Evolutionary conservation across 2,888 invertebrate species (phyloP).

Genomic region (Pilophorus perplexus): DNA sequence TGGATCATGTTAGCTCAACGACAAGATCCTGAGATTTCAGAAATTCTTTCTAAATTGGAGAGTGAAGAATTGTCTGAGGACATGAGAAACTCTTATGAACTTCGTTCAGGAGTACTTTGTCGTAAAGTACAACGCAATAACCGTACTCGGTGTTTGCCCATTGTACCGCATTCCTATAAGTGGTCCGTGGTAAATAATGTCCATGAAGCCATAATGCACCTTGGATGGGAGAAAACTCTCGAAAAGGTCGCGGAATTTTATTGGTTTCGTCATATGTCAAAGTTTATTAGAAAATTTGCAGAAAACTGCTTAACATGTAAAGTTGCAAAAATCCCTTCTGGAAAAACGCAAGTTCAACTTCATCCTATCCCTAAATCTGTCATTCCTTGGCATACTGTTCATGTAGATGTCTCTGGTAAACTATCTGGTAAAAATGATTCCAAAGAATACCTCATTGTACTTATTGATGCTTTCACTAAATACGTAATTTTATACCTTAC

Average conservation of each 20-base stretch:
- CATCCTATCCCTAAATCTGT: constrained; percentile 49
- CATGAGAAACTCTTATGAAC: constrained; percentile 37
- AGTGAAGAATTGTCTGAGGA: constrained; percentile 5
- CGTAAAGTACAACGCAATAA: constrained; percentile 47
- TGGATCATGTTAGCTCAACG: constrained; percentile 9
- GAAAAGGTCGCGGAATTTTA: not conserved
- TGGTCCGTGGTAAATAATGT: constrained; percentile 9
- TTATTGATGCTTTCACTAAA: constrained; percentile 46
- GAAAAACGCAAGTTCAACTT: constrained; percentile 40
- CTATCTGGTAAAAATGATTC: constrained; percentile 49
- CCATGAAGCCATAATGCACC: constrained; percentile 17
- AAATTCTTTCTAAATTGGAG: not conserved
- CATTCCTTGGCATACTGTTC: constrained; percentile 48
- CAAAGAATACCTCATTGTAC: constrained; percentile 49
- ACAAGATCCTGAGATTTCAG: constrained; percentile 1
- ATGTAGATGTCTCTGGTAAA: constrained; percentile 46
- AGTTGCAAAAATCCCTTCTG: constrained; percentile 49
- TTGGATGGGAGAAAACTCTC: constrained; percentile 25
- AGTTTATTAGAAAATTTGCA: constrained; percentile 50
- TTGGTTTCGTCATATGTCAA: constrained; percentile 19
- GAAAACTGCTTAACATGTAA: constrained; percentile 51
- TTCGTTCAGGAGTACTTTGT: constrained; percentile 42
- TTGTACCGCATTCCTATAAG: not conserved
- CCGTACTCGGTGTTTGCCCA: constrained; percentile 16
- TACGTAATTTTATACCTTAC: not conserved